Base-by-base conservation (phyloP, 2,888 invertebrate species). In the Chelonus formosanus region DNA sequence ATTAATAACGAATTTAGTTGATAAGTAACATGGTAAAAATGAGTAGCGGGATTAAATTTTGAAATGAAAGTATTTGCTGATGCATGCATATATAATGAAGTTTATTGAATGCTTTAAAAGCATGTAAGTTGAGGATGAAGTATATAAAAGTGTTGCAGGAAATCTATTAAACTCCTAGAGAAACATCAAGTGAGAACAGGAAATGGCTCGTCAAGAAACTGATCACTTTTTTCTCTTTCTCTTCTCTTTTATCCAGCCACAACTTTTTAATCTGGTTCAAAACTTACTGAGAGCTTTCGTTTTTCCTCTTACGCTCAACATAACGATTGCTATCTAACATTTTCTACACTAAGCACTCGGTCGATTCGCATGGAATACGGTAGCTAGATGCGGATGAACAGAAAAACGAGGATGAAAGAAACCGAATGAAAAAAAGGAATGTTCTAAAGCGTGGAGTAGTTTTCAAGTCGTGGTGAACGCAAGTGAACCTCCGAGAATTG, bases 181-280 rank as follows among this genome's bases (percentile, higher is more conserved):
- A 3, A 5, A 43, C 10, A 53, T 52, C 31, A 40, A 50, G 47
- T 57, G 43, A 8, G 35, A 40, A 32, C 47, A 52, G 55, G 60
- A 61, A 60, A 65, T 56, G 65, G 57, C 57, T 66, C 55, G 54
- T 63, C 55, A 53, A 55, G 55, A 10, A 54, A 54, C 62, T 45
- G 36, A 63, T 55, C 62, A 63, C 35, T 34, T 54, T 50, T 20
- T 7, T 57, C 52, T 44, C 32, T 20, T 47, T 8, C 48, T 57
- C 10, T 58, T 36, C 36, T 32, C 36, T 34, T 58, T 47, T 44
- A 45, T 7, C 48, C 47, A 20, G 52, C 67, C 62, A 47, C 62
- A 67, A 67, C 62, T 67, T 67, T 67, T 67, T 67, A 67, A 67
- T 67, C 67, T 47, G 43, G 45, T 20, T 34, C 44, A 43, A 45